A percentile compares a stretch with the other conserved stretches of the same genome.
These are phyloP conservation scores for Torymus auratus DNA, from an alignment of 2,888 invertebrate genomes.

Conservation along the genomic window DNA sequence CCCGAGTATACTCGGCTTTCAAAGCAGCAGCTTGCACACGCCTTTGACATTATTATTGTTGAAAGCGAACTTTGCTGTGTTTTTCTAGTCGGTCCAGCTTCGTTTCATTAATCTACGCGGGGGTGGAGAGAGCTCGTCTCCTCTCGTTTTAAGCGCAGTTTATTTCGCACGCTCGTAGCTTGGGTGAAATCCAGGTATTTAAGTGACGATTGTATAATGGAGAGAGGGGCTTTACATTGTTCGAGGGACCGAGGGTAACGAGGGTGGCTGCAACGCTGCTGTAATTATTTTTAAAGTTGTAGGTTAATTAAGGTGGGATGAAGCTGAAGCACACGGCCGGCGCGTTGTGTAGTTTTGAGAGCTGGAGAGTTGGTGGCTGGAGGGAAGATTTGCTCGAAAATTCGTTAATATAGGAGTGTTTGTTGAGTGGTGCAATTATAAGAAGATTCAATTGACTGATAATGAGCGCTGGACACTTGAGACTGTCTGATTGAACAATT, in stretches of 20 bases:
- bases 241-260: not conserved
- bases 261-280: no score
- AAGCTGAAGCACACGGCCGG: no score
- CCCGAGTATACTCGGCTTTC: conserved; percentile 14
- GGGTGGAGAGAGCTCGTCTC: not conserved
- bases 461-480: no score
- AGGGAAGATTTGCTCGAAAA: no score
- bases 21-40: conserved; percentile 10
- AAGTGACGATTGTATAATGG: conserved; percentile 46
- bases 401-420: no score
- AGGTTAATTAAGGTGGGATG: conserved; percentile 15
- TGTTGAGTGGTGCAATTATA: no score
- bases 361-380: no score
- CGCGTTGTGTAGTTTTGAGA: no score
- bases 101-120: conserved; percentile 57
- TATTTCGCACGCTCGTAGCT: conserved; percentile 33
- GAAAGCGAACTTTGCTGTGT: conserved; percentile 30
- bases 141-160: conserved; percentile 35
- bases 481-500: no score
- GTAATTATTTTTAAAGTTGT: conserved; percentile 23
- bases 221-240: conserved; percentile 36
- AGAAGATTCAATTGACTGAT: no score
- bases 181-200: conserved; percentile 38
- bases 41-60: conserved; percentile 58
- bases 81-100: conserved; percentile 15